Percentiles rank a stretch among this genome's conserved stretches.
These are phyloP conservation scores for Okamejei kenojei DNA, from an alignment of 2,797 vertebrate genomes.

Conservation along the genomic window DNA sequence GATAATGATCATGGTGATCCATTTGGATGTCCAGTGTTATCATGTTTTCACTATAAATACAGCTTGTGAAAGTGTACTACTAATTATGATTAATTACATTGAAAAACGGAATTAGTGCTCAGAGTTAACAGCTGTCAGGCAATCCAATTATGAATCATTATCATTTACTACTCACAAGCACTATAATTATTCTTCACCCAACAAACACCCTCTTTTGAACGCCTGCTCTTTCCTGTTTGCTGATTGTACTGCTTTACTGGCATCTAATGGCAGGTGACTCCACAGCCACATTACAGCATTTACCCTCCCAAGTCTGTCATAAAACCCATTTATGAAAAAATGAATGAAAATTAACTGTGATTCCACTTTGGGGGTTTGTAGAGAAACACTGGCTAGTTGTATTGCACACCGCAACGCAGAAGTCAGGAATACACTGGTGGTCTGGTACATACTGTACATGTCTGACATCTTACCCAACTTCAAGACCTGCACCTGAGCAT, in stretches of 20 bases:
- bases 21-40: not conserved
- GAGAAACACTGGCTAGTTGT: too few relatives aligned
- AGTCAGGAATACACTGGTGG: too few relatives aligned
- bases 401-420: too few relatives aligned
- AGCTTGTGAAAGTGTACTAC: not conserved
- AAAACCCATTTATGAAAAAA: not conserved
- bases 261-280: constrained; percentile 17
- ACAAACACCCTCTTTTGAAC: not conserved
- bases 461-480: too few relatives aligned
- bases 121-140: not conserved
- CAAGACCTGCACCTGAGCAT: too few relatives aligned
- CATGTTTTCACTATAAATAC: not conserved
- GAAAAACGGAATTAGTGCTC: not conserved
- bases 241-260: not conserved
- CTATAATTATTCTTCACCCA: not conserved
- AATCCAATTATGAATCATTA: not conserved
- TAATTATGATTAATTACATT: constrained; percentile 15
- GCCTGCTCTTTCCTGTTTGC: not conserved
- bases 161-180: not conserved
- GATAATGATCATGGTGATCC: not conserved
- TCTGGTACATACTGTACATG: too few relatives aligned
- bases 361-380: not conserved
- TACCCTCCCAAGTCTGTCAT: not conserved
- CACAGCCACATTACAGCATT: not conserved
- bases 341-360: not conserved